Evolutionary conservation across 23 tunicate species (phyloP), one percentile per base, ranked within the genome.

Genomic region (Halocynthia roretzi): DNA sequence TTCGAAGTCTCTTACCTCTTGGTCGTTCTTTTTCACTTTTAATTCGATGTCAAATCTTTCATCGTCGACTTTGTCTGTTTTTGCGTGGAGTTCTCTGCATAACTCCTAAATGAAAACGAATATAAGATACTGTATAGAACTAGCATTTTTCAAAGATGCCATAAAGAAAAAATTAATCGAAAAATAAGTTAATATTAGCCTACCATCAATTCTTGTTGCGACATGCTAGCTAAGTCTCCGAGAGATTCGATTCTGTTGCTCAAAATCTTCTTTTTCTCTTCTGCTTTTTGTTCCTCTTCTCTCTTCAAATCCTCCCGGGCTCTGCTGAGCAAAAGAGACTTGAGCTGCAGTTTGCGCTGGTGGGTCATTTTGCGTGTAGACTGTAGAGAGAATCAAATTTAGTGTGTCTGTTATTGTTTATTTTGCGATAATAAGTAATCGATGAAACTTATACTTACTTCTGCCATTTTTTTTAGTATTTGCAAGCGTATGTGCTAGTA

Each of bases 1-100:
- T 31, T 31, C 2, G 44, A 31, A 31, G 44, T 1, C 44, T 8
- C 61, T n/a, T n/a, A 94, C 98, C 80, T 94, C 98, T 22, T 76
- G 73, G 63, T 94, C 98, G 57, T 87, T 87, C 82, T 94, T 94
- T 55, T 85, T 94, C 58, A 94, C 98, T 87, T 85, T 87, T 21
- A 60, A 72, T 61, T 84, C 90, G 56, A 94, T 81, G 51, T 94
- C 98, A 54, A 71, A 94, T 80, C 94, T 64, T 70, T 84, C 98
- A 20, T 94, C 98, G 62, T 85, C 91, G 40, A 94, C 93, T 71
- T 84, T 81, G 76, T 94, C 98, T 51, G 85, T 87, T 67, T 94
- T 94, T 10, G 87, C 82, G 55, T 94, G 98, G 6, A 94, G 77
- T 52, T 94, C 98, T 31, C 98, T 84, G 81, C 98, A 94, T 21